phyloP scores from a whole-genome alignment of 1,140 invertebrate species.

The Drosophila orosa region DNA sequence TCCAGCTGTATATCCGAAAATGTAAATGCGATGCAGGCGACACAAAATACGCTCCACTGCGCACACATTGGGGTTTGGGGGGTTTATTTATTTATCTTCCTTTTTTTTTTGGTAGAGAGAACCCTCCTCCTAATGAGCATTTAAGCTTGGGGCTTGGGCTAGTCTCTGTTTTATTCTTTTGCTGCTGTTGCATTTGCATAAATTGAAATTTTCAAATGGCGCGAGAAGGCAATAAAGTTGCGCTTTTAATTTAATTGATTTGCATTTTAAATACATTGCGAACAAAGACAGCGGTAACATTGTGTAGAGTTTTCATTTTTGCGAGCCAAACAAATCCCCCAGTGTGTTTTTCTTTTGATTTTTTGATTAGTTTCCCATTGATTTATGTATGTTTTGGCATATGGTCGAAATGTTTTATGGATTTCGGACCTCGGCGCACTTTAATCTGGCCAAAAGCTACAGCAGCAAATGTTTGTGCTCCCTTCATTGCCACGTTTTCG shows the following conservation, averaged over 20 bases:
- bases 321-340: constrained; percentile 36
- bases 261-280: constrained; percentile 61
- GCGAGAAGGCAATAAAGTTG: constrained; percentile 42
- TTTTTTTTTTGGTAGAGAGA: constrained; percentile 13
- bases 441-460: constrained; percentile 41
- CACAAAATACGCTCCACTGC: constrained; percentile 42
- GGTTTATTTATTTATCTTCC: constrained; percentile 9
- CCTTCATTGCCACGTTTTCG: constrained; percentile 23
- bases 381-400: constrained; percentile 51
- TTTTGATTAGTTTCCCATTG: constrained; percentile 77
- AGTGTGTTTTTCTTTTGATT: constrained; percentile 61
- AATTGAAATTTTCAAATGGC: constrained; percentile 63
- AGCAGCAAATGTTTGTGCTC: constrained; percentile 12
- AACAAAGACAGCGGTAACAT: constrained; percentile 19
- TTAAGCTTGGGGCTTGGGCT: constrained; percentile 59
- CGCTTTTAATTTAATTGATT: constrained; percentile 67
- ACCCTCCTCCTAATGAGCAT: constrained; percentile 75
- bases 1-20: constrained; percentile 29
- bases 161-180: constrained; percentile 19
- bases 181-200: constrained; percentile 75
- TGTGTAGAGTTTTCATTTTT: constrained; percentile 19
- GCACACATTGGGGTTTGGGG: not conserved
- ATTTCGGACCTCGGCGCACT: constrained; percentile 36
- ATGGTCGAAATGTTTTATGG: constrained; percentile 25
- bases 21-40: constrained; percentile 65